Conservation (phyloP, 1,140 invertebrate genomes). For the Lasioglossum baleicum region DNA sequence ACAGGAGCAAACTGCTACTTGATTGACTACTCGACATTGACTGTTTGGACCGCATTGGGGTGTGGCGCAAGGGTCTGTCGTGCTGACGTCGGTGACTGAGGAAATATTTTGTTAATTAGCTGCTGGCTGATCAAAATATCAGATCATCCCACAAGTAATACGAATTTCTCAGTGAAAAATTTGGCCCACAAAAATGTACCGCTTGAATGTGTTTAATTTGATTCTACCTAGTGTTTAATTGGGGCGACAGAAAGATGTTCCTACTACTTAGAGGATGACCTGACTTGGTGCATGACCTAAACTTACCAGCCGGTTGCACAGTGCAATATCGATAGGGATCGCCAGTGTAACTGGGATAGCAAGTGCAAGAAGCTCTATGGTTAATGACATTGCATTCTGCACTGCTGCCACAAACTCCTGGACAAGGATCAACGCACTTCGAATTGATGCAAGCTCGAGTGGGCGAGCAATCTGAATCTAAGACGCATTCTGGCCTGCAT, state of each 20-base stretch:
- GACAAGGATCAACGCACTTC: conserved; percentile 76
- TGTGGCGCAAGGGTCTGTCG: conserved; percentile 84
- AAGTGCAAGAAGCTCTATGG: conserved; percentile 81
- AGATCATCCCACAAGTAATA: neutral
- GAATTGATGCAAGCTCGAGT: conserved; percentile 74
- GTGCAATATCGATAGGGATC: conserved; percentile 77
- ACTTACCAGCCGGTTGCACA: conserved; percentile 28
- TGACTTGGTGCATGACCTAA: neutral
- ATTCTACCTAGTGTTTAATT: too few relatives aligned
- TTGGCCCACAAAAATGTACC: too few relatives aligned
- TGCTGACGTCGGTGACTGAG: conserved; percentile 10
- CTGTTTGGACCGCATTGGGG: conserved; percentile 87
- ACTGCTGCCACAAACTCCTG: conserved; percentile 74
- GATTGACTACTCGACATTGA: conserved; percentile 81
- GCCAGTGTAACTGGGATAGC: conserved; percentile 81
- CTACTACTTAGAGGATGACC: too few relatives aligned
- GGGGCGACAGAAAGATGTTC: too few relatives aligned
- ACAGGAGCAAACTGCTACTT: conserved; percentile 84
- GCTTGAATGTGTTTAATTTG: too few relatives aligned
- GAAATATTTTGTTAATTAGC: neutral
- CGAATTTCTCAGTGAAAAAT: too few relatives aligned
- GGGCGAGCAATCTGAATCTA: conserved; percentile 76
- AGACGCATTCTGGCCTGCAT: conserved; percentile 81
- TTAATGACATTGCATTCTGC: conserved; percentile 75
- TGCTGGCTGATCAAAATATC: too few relatives aligned